Evolutionary conservation across 2,113 vertebrate species (phyloP), one percentile per base, ranked within the genome.

Genomic region (Pampusana beccarii): DNA sequence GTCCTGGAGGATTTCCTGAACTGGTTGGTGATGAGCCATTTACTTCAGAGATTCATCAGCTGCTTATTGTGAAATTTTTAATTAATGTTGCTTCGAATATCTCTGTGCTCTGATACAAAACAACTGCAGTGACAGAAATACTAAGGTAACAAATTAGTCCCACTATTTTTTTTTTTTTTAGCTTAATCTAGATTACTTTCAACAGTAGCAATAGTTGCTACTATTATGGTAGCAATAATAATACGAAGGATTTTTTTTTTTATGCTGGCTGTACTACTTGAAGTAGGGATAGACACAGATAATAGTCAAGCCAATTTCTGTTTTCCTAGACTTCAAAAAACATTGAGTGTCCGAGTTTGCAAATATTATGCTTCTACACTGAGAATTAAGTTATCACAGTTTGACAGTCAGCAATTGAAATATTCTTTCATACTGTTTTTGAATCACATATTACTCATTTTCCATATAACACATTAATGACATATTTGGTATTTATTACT

Each of bases 401-500:
- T 46, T 88, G 93, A 89, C 80, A 84, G 86, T 83, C 42, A 78
- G 57, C 56, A 93, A 42, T 6, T 89, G 80, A 94, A 80, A 58
- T 93, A 61, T 87, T 80, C 75, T 94, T 96, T 88, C 44, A 81
- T 93, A 71, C 26, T 85, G 36, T 14, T 83, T 95, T 90, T 80
- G 72, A 90, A 65, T 90, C 64, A 23, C 40, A 11, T 90, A 64
- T 92, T 88, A 92, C 31, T 92, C 15, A 64, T 92, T 94, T 96
- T 91, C 50, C 48, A 19, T 92, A 40, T 71, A 88, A 80, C 21
- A 57, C 65, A 57, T 79, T 86, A 86, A 79, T 94, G 82, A n/a
- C 50, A 72, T 96, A 93, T 69, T 96, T 96, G 86, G 20, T 94
- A 90, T 93, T 95, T 93, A 67, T 90, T 91, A 40, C 25, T 94